Evolutionary conservation across 2,113 vertebrate species (phyloP).

Genomic region (Thalassarche chlororhynchos): DNA sequence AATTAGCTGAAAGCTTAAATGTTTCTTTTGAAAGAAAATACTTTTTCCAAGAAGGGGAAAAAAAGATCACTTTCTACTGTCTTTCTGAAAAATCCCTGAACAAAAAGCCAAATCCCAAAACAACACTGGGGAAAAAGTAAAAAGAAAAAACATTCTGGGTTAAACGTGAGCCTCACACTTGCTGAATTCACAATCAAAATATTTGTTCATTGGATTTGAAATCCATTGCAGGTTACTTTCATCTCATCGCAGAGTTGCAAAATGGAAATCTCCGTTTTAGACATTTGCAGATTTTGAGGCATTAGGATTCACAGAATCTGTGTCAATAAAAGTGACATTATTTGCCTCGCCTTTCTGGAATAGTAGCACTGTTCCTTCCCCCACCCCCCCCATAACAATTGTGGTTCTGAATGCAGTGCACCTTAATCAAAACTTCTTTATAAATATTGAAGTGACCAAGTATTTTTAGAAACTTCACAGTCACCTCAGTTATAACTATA

Average conservation of each 20-base stretch:
- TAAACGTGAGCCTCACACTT: neutral
- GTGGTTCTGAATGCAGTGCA: neutral
- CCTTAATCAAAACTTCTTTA: neutral
- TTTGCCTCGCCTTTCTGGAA: neutral
- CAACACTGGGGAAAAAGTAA: neutral
- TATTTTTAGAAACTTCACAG: neutral
- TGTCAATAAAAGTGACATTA: neutral
- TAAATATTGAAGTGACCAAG: neutral
- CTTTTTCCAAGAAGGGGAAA: neutral
- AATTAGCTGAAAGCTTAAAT: constrained; percentile 25
- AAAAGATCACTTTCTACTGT: neutral
- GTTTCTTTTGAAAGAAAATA: constrained; percentile 3
- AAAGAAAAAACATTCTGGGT: neutral
- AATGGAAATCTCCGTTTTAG: neutral
- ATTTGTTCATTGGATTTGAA: neutral
- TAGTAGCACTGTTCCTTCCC: neutral
- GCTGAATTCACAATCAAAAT: neutral
- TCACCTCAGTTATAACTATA: neutral
- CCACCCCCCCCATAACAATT: fast-evolving
- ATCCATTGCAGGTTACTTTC: neutral
- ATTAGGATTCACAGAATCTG: neutral
- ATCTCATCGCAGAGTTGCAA: neutral
- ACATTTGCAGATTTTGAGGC: neutral
- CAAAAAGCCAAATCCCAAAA: neutral
- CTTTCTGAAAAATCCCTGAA: neutral